A percentile compares a stretch with the other conserved stretches of the same genome.
Evolutionary conservation across 2,888 invertebrate species (phyloP).

Genomic region (Tenthredo distinguenda): DNA sequence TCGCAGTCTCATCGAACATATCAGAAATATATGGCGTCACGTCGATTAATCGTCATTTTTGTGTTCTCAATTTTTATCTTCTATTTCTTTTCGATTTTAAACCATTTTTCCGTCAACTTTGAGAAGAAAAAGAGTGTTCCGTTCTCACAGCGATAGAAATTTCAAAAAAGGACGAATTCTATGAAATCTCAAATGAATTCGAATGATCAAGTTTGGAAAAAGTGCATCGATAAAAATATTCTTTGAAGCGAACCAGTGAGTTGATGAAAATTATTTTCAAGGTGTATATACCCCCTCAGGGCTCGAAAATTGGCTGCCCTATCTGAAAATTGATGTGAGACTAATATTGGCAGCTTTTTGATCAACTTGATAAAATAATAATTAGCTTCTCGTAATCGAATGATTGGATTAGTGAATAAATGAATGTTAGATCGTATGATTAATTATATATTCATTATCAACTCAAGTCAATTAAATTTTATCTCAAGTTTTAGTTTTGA

Average conservation of each 20-base stretch:
- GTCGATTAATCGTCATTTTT: neutral
- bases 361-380: neutral
- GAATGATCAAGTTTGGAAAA: neutral
- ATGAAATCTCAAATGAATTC: neutral
- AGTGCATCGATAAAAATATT: neutral
- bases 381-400: neutral
- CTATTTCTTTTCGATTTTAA: too few relatives aligned
- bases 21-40: neutral
- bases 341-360: neutral
- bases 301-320: neutral
- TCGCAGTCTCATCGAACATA: neutral
- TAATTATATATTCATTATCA: conserved; percentile 32
- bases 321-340: neutral
- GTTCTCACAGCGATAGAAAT: too few relatives aligned
- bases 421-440: neutral
- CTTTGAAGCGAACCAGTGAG: neutral
- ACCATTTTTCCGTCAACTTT: too few relatives aligned
- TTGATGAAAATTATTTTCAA: neutral
- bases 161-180: too few relatives aligned
- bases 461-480: conserved; percentile 7
- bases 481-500: conserved; percentile 14
- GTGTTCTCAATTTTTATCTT: neutral
- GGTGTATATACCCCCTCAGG: neutral
- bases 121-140: too few relatives aligned
- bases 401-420: conserved; percentile 7